Evolutionary conservation across 2,888 invertebrate genomes (phyloP).

Genomic region (Mantis religiosa): DNA sequence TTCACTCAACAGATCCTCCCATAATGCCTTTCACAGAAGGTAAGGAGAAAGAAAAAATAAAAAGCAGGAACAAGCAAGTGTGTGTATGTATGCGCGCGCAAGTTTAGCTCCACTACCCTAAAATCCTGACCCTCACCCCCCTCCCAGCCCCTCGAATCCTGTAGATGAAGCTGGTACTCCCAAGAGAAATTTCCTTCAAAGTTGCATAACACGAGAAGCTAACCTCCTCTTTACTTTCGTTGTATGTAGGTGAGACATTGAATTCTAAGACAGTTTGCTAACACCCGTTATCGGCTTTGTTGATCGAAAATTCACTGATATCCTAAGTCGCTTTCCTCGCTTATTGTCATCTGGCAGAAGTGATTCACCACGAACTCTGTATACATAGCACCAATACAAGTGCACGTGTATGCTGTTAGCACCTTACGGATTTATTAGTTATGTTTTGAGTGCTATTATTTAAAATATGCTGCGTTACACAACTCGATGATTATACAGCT

Average conservation of each 20-base stretch:
- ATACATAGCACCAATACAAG: too few relatives aligned
- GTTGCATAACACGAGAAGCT: conserved; percentile 20
- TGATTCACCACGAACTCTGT: not conserved
- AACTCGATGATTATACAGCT: too few relatives aligned
- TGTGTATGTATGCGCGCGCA: not conserved
- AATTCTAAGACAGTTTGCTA: not conserved
- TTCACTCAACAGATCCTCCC: not conserved
- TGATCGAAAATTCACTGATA: not conserved
- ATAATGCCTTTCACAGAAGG: not conserved
- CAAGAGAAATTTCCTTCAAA: conserved; percentile 24
- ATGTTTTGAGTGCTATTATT: too few relatives aligned
- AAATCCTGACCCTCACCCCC: not conserved
- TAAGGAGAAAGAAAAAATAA: not conserved
- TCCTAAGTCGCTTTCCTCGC: not conserved
- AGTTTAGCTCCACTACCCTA: not conserved
- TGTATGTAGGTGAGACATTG: not conserved
- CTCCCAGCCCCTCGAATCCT: not conserved
- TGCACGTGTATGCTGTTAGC: too few relatives aligned
- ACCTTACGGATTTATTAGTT: too few relatives aligned
- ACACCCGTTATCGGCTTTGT: not conserved
- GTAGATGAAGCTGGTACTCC: not conserved
- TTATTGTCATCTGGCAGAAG: not conserved
- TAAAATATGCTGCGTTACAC: too few relatives aligned
- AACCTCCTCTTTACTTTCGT: not conserved
- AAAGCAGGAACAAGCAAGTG: not conserved